Percentiles rank a stretch among this genome's conserved stretches.
These are phyloP conservation scores for Dicranocentrus wangi DNA, from an alignment of 2,888 invertebrate species.

Conservation along the genomic window DNA sequence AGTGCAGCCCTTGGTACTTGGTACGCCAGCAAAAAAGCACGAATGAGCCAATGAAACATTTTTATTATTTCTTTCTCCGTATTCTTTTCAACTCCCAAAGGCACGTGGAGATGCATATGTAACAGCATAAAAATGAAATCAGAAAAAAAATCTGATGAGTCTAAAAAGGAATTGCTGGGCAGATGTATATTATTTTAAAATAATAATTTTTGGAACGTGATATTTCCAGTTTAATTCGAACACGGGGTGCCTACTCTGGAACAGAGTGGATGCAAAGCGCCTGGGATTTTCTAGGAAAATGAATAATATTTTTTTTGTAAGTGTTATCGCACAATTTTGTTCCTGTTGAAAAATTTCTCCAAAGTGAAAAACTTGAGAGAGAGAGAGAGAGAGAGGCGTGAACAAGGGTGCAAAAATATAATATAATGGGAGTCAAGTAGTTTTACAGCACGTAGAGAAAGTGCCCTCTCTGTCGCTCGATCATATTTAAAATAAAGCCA, in stretches of 20 bases:
- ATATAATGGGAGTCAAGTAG: too few relatives aligned
- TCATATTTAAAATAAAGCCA: background rate
- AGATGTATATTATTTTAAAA: too few relatives aligned
- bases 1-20: background rate
- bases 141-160: background rate
- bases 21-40: background rate
- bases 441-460: background rate
- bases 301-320: background rate
- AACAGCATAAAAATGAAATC: slow-evolving; percentile 15
- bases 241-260: background rate
- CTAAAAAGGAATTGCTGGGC: too few relatives aligned
- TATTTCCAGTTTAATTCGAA: background rate
- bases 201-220: slow-evolving; percentile 3
- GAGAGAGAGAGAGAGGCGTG: background rate
- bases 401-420: background rate
- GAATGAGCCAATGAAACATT: slow-evolving; percentile 30
- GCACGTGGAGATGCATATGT: slow-evolving; percentile 22
- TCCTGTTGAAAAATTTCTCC: background rate
- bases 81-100: slow-evolving; percentile 10
- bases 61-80: slow-evolving; percentile 1
- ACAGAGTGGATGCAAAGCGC: background rate
- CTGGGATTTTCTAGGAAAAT: background rate
- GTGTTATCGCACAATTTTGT: background rate
- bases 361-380: background rate
- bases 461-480: background rate